These are phyloP conservation scores for Amphipyra berbera DNA, from an alignment of 2,888 invertebrate species.

Conservation along the genomic window DNA sequence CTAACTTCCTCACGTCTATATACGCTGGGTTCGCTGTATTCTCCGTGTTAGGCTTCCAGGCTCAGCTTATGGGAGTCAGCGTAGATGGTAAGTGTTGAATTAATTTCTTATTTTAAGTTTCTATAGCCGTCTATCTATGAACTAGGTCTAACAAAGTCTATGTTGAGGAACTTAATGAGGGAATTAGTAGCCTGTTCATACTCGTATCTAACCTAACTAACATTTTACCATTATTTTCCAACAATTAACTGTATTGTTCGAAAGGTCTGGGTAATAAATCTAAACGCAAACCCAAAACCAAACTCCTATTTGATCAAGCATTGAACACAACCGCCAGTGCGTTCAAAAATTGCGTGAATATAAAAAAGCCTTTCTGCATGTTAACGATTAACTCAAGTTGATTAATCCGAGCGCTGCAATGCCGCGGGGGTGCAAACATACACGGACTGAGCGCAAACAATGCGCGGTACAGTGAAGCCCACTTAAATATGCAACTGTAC, in stretches of 20 bases:
- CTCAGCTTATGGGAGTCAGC: slow-evolving; percentile 91
- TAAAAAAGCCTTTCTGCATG: slow-evolving; percentile 15
- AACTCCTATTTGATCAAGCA: neutral
- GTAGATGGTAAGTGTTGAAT: slow-evolving; percentile 83
- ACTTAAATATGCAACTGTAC: slow-evolving; percentile 48
- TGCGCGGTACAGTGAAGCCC: slow-evolving; percentile 13
- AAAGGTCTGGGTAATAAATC: no score
- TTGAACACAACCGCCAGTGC: neutral
- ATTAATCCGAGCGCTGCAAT: slow-evolving; percentile 60
- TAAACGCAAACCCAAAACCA: neutral
- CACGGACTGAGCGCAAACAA: slow-evolving; percentile 44
- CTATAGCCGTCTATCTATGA: no score
- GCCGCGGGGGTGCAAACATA: slow-evolving; percentile 50
- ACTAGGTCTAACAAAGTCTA: no score
- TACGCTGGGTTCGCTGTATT: slow-evolving; percentile 95
- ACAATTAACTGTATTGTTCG: no score
- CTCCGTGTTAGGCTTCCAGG: slow-evolving; percentile 94
- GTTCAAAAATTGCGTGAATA: slow-evolving; percentile 16
- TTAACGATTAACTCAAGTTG: slow-evolving; percentile 58
- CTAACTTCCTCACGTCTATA: slow-evolving; percentile 93
- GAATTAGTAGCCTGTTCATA: no score
- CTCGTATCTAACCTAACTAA: no score
- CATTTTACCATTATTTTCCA: no score
- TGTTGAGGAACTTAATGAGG: no score
- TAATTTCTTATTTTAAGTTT: neutral